phyloP scores from a whole-genome alignment of 1,140 invertebrate genomes.

The Drosophila sucinea region DNA sequence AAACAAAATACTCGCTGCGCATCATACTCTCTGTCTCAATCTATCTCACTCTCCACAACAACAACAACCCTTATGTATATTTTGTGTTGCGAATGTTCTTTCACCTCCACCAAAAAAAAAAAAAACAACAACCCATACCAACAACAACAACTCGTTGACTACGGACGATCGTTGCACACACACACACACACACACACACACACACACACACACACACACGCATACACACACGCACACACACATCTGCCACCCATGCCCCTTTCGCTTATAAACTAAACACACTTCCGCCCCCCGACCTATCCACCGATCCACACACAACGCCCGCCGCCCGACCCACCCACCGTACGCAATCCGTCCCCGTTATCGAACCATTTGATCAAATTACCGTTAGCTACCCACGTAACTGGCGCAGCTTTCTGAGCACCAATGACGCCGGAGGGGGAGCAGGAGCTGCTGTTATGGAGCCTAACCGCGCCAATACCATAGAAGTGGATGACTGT shows the following conservation, averaged over 20 bases:
- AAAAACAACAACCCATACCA: constrained; percentile 23
- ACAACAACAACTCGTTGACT: constrained; percentile 42
- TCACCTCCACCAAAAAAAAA: constrained; percentile 34
- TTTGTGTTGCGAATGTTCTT: constrained; percentile 71
- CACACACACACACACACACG: constrained; percentile 2
- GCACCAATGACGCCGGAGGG: not conserved
- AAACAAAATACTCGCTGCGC: constrained; percentile 51
- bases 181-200: constrained; percentile 7
- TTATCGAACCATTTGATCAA: constrained; percentile 37
- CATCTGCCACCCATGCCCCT: not conserved
- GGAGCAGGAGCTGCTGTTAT: constrained; percentile 54
- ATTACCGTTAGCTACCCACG: constrained; percentile 73
- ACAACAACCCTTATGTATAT: constrained; percentile 31
- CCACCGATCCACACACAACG: constrained; percentile 5
- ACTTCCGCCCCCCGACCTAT: not conserved
- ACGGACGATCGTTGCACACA: constrained; percentile 32
- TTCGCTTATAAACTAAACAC: constrained; percentile 12
- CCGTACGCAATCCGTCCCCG: constrained; percentile 23
- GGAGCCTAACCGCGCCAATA: constrained; percentile 75
- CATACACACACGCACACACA: not conserved
- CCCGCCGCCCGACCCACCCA: constrained; percentile 20
- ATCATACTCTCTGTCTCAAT: constrained; percentile 19
- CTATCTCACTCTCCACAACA: constrained; percentile 25
- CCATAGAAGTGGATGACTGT: constrained; percentile 80
- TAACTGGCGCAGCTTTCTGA: constrained; percentile 72